These are phyloP conservation scores for Tetragnatha montana DNA, from an alignment of 2,888 invertebrate genomes.

Conservation along the genomic window DNA sequence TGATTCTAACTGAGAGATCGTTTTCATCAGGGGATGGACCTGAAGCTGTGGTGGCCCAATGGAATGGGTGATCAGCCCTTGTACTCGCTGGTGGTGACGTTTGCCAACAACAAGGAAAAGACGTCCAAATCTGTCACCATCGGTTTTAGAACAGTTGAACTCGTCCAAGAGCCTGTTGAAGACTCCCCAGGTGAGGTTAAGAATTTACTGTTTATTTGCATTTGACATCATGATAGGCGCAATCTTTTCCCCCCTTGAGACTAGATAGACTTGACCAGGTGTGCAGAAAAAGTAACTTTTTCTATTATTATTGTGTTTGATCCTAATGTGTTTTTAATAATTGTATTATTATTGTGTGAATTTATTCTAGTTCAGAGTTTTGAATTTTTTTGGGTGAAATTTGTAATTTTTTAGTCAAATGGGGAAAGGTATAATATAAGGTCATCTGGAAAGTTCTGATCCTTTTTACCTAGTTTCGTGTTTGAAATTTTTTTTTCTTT, in stretches of 20 bases:
- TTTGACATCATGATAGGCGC: neutral
- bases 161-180: slow-evolving; percentile 81
- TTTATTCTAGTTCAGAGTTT: too few relatives aligned
- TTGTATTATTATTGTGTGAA: too few relatives aligned
- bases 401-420: too few relatives aligned
- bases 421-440: too few relatives aligned
- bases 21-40: slow-evolving; percentile 43
- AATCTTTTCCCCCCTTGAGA: neutral
- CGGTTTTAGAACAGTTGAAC: slow-evolving; percentile 90
- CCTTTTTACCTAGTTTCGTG: too few relatives aligned
- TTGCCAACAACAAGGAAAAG: slow-evolving; percentile 76
- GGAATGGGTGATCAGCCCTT: slow-evolving; percentile 88
- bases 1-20: too few relatives aligned
- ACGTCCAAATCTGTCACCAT: slow-evolving; percentile 81
- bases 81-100: slow-evolving; percentile 82
- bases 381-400: too few relatives aligned
- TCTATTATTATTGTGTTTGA: neutral
- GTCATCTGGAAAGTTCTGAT: too few relatives aligned
- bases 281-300: neutral
- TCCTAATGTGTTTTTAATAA: too few relatives aligned
- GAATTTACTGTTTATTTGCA: neutral
- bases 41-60: slow-evolving; percentile 92
- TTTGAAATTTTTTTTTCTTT: too few relatives aligned
- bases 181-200: slow-evolving; percentile 53
- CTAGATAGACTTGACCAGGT: neutral